These are phyloP conservation scores for Gisinianus flammeolus DNA, from an alignment of 2,888 invertebrate species.

Conservation along the genomic window DNA sequence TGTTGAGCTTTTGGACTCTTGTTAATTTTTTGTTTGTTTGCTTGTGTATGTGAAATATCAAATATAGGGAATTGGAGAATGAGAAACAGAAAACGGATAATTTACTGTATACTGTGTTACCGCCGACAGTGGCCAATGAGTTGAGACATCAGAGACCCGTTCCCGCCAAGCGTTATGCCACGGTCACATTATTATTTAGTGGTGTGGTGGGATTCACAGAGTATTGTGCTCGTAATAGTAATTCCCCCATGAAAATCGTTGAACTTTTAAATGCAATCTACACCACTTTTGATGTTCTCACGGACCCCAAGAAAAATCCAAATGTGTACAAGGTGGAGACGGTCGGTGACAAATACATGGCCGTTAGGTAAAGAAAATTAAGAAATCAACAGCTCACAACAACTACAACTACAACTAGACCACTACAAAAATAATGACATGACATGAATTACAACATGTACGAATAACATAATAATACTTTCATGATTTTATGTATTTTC, in stretches of 20 bases:
- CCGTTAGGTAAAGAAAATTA: slow-evolving; percentile 68
- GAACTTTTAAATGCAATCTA: slow-evolving; percentile 91
- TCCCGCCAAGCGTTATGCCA: slow-evolving; percentile 84
- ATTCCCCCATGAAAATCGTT: slow-evolving; percentile 95
- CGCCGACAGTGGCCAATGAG: slow-evolving; percentile 93
- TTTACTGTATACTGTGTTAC: slow-evolving; percentile 90
- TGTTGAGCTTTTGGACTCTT: too few relatives aligned
- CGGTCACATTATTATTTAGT: slow-evolving; percentile 91
- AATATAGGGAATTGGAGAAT: slow-evolving; percentile 79
- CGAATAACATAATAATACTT: too few relatives aligned
- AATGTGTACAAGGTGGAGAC: slow-evolving; percentile 98
- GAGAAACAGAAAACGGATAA: slow-evolving; percentile 96
- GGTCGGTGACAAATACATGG: slow-evolving; percentile 98
- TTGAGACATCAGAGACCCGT: slow-evolving; percentile 90
- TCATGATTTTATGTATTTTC: too few relatives aligned
- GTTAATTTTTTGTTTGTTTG: too few relatives aligned
- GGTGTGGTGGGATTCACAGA: slow-evolving; percentile 91
- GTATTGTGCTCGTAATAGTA: slow-evolving; percentile 88
- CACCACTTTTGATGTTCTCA: slow-evolving; percentile 90
- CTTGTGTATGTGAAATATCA: too few relatives aligned
- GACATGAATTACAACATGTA: too few relatives aligned
- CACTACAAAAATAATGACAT: too few relatives aligned
- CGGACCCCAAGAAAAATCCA: slow-evolving; percentile 89
- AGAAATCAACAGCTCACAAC: not conserved
- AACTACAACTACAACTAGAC: too few relatives aligned